Conservation (phyloP, 2,888 invertebrate genomes). For the Oxytorus armatus region DNA sequence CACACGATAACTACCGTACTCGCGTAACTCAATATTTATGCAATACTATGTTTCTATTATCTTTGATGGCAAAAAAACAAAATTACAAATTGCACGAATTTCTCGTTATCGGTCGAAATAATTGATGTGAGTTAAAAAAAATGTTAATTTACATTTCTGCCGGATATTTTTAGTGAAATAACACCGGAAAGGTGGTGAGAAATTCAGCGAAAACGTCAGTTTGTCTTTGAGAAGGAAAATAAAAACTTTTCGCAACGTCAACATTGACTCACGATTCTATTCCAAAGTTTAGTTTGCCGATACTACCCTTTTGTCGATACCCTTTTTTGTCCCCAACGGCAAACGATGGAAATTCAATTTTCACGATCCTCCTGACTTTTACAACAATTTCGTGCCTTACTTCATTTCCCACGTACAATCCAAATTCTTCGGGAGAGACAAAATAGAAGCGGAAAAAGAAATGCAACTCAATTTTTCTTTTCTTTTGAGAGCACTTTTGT, state of each 20-base stretch:
- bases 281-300: constrained; percentile 40
- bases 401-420: too few relatives aligned
- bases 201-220: constrained; percentile 4
- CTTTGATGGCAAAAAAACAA: too few relatives aligned
- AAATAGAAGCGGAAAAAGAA: constrained; percentile 1
- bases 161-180: too few relatives aligned
- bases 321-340: constrained; percentile 11
- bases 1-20: not conserved
- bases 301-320: not conserved
- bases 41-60: not conserved
- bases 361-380: too few relatives aligned
- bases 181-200: not conserved
- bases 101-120: too few relatives aligned
- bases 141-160: too few relatives aligned
- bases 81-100: too few relatives aligned
- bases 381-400: too few relatives aligned
- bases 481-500: constrained; percentile 33
- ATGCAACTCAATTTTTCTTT: constrained; percentile 17
- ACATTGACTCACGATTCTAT: constrained; percentile 56
- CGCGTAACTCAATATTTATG: not conserved
- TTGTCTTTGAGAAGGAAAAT: not conserved
- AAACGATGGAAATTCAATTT: constrained; percentile 46
- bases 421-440: constrained; percentile 3
- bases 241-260: constrained; percentile 30
- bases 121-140: too few relatives aligned